Percentiles rank a stretch among this genome's conserved stretches.
Conservation (phyloP, 2,113 vertebrate genomes). For the Paracanthobrama guichenoti region DNA sequence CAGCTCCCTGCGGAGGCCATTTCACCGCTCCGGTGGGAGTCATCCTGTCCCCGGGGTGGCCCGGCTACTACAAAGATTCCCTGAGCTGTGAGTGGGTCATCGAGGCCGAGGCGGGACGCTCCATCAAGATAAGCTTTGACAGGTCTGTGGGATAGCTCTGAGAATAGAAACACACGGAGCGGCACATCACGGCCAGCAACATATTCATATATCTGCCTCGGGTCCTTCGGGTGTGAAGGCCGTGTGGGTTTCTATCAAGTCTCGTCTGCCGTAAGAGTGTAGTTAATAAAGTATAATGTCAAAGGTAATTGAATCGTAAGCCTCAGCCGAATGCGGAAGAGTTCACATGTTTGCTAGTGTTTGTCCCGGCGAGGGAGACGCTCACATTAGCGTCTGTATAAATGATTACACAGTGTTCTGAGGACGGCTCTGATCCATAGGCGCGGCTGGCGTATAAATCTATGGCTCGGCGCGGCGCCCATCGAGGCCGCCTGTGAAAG, state of each 20-base stretch:
- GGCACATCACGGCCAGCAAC: not conserved
- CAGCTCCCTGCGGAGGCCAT: constrained; percentile 97
- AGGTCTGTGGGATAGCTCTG: constrained; percentile 76
- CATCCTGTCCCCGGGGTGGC: constrained; percentile 97
- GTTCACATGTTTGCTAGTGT: constrained; percentile 31
- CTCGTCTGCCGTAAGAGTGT: not conserved
- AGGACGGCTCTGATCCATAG: not conserved
- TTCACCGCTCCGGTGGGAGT: constrained; percentile 93
- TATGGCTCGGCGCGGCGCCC: not conserved
- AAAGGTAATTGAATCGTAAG: constrained; percentile 25
- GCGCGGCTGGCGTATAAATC: not conserved
- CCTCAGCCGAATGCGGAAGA: not conserved
- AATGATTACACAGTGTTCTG: constrained; percentile 4
- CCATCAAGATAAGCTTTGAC: constrained; percentile 99
- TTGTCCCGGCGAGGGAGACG: not conserved
- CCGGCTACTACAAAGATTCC: constrained; percentile 98
- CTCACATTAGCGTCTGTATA: constrained; percentile 25
- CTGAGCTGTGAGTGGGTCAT: constrained; percentile 99
- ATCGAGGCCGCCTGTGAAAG: not conserved
- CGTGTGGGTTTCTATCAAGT: not conserved
- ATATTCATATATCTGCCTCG: constrained; percentile 33
- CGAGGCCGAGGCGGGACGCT: constrained; percentile 92
- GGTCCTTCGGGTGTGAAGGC: not conserved
- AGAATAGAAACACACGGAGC: not conserved
- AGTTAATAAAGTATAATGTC: constrained; percentile 44